Conservation (phyloP, 2,113 vertebrate genomes). For the Anas platyrhynchos region DNA sequence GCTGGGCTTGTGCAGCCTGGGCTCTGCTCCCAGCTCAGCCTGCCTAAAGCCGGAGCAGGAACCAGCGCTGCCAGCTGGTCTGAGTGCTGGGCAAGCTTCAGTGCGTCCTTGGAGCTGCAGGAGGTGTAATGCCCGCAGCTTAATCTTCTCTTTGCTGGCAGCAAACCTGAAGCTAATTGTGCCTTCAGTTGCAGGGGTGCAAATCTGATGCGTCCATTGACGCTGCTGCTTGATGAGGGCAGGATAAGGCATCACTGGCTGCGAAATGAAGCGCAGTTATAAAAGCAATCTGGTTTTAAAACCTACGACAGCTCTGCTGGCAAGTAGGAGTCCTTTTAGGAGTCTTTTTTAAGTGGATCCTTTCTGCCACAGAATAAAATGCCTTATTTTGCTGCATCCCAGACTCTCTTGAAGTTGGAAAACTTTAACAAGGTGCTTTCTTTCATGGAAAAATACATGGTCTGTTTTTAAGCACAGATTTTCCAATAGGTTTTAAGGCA, state of each 20-base stretch:
- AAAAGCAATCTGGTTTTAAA: background rate
- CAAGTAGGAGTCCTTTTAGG: background rate
- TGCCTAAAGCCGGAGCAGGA: too few species aligned
- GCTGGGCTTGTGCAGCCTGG: too few species aligned
- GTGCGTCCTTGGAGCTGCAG: fast-evolving
- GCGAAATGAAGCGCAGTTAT: background rate
- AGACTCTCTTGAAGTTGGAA: background rate
- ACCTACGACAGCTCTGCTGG: background rate
- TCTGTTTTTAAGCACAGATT: background rate
- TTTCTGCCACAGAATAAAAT: background rate
- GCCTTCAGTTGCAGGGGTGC: background rate
- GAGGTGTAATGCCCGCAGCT: background rate
- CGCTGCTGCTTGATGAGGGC: background rate
- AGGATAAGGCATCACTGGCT: background rate
- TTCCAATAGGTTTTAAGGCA: background rate
- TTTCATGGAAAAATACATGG: background rate
- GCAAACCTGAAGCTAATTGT: background rate
- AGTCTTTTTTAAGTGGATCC: background rate
- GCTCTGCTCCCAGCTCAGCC: too few species aligned
- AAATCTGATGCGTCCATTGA: background rate
- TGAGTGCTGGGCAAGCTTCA: background rate
- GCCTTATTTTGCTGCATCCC: background rate
- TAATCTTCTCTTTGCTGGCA: background rate
- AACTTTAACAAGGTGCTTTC: background rate
- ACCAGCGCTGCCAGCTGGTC: too few species aligned